A percentile compares a stretch with the other conserved stretches of the same genome.
phyloP scores from a whole-genome alignment of 1,140 invertebrate genomes.

The Mizuhopecten yessoensis region DNA sequence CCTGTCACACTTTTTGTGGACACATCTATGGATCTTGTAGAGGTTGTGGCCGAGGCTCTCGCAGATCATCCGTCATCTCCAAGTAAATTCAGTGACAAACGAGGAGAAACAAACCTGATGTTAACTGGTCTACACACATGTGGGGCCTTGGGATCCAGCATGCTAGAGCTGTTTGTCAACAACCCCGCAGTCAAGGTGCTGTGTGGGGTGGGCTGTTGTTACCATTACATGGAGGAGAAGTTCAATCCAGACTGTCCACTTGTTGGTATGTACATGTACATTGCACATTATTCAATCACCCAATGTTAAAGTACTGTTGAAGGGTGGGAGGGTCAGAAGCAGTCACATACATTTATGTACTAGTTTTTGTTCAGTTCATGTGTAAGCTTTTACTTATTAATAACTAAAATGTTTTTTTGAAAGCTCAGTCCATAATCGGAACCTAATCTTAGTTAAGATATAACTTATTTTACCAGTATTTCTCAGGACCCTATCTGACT shows the following conservation, averaged over 20 bases:
- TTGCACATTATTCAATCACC: too few relatives aligned
- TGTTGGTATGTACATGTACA: background rate
- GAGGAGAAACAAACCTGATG: conserved; percentile 58
- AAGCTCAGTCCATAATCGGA: too few relatives aligned
- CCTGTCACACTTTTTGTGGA: conserved; percentile 61
- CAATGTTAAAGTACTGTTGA: too few relatives aligned
- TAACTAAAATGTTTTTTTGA: too few relatives aligned
- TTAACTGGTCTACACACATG: conserved; percentile 80
- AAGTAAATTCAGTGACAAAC: conserved; percentile 41
- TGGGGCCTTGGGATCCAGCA: conserved; percentile 76
- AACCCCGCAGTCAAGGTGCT: conserved; percentile 64
- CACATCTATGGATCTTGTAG: conserved; percentile 51
- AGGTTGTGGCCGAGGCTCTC: conserved; percentile 14
- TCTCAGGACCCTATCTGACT: too few relatives aligned
- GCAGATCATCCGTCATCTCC: background rate
- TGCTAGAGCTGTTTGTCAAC: conserved; percentile 73
- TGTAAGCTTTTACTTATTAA: too few relatives aligned
- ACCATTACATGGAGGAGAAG: conserved; percentile 77
- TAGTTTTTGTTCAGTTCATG: too few relatives aligned
- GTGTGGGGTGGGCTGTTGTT: conserved; percentile 80
- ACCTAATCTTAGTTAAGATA: too few relatives aligned
- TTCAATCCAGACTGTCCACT: background rate
- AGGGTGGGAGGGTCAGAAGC: too few relatives aligned
- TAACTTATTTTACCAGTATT: too few relatives aligned
- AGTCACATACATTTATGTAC: too few relatives aligned